These are phyloP conservation scores for Helicorthomorpha holstii DNA, from an alignment of 1,140 invertebrate species.

Conservation along the genomic window DNA sequence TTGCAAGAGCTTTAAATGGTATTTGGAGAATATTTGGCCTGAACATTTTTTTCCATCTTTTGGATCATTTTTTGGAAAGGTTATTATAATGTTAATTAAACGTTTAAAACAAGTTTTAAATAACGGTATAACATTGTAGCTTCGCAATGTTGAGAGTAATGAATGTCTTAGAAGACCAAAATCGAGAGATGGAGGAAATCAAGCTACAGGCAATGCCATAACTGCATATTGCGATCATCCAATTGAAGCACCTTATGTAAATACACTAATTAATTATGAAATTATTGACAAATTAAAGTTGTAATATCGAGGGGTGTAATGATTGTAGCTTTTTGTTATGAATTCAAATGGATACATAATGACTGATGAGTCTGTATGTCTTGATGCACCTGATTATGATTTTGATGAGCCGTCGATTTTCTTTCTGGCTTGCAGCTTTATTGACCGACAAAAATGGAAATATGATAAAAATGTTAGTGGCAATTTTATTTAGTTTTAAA, in stretches of 20 bases:
- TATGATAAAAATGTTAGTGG: conserved; percentile 23
- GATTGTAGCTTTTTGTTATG: conserved; percentile 48
- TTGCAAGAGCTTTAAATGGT: conserved; percentile 89
- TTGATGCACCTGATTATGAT: conserved; percentile 42
- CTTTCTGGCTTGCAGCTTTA: conserved; percentile 44
- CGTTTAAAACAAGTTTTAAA: not conserved
- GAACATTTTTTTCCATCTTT: conserved; percentile 76
- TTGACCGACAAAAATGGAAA: conserved; percentile 41
- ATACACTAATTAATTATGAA: not conserved
- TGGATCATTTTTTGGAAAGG: conserved; percentile 63
- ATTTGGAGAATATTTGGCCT: conserved; percentile 78
- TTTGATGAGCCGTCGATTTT: conserved; percentile 29
- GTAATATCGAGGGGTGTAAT: not conserved
- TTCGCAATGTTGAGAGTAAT: conserved; percentile 29
- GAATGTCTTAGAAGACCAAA: conserved; percentile 42
- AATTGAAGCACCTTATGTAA: conserved; percentile 30
- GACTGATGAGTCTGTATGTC: conserved; percentile 53
- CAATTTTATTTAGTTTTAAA: not conserved
- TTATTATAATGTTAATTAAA: conserved; percentile 18
- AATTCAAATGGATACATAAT: conserved; percentile 44
- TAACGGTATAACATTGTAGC: conserved; percentile 20
- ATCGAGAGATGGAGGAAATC: conserved; percentile 33
- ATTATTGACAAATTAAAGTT: not conserved
- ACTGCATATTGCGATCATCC: conserved; percentile 30
- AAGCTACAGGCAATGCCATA: conserved; percentile 42